Conservation (phyloP, 2,888 invertebrate species). For the Caenorhabditis uteleia region DNA sequence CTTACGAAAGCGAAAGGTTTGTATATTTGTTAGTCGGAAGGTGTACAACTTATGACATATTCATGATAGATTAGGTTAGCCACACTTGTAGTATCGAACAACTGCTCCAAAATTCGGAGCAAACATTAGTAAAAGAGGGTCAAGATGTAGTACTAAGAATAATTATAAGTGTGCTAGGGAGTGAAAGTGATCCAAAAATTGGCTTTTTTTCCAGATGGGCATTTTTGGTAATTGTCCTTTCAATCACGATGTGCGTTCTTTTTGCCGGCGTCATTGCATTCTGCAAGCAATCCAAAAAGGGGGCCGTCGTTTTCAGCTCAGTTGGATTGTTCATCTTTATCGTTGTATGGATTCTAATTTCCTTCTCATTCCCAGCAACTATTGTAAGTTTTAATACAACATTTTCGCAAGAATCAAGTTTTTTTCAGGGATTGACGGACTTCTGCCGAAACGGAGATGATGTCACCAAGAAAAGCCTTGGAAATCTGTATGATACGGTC, state of each 20-base stretch:
- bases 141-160: background rate
- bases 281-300: slow-evolving; percentile 65
- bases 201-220: slow-evolving; percentile 60
- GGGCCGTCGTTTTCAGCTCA: slow-evolving; percentile 65
- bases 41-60: slow-evolving; percentile 8
- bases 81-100: background rate
- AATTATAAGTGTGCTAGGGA: background rate
- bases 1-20: slow-evolving; percentile 41
- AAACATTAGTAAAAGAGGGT: too few relatives aligned
- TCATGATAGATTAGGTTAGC: slow-evolving; percentile 24
- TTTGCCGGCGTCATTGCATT: slow-evolving; percentile 67
- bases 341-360: slow-evolving; percentile 60
- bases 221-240: slow-evolving; percentile 55
- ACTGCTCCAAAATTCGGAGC: too few relatives aligned
- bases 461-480: slow-evolving; percentile 49
- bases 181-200: too few relatives aligned
- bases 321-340: slow-evolving; percentile 67
- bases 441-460: slow-evolving; percentile 59
- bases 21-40: background rate
- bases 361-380: slow-evolving; percentile 56
- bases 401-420: background rate
- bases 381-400: slow-evolving; percentile 36
- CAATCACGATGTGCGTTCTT: slow-evolving; percentile 63
- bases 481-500: slow-evolving; percentile 52
- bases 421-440: slow-evolving; percentile 55